These are phyloP conservation scores for Tauraco hartlaubi DNA, from an alignment of 2,797 vertebrate species.

Conservation along the genomic window DNA sequence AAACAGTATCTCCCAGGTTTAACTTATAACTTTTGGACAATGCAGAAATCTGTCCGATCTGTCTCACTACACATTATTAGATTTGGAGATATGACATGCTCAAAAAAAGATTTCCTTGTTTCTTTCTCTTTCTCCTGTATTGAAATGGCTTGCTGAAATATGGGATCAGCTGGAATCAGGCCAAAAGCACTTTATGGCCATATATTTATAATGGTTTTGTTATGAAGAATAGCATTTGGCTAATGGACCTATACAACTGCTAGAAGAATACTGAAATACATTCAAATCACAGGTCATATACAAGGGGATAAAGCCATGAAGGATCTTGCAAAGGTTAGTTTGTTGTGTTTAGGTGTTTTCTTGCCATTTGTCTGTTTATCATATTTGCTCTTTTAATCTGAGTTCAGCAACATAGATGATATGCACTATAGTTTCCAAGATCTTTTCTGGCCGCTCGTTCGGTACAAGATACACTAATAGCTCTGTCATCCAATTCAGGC, in stretches of 20 bases:
- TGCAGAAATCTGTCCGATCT: neutral
- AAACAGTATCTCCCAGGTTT: neutral
- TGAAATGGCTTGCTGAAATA: conserved; percentile 46
- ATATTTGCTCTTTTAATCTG: neutral
- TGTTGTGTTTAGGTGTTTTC: conserved; percentile 19
- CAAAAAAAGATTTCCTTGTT: neutral
- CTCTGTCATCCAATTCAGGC: conserved; percentile 21
- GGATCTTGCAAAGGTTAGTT: conserved; percentile 10
- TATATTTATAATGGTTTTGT: conserved; percentile 62
- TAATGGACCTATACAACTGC: conserved; percentile 61
- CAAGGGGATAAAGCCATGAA: neutral
- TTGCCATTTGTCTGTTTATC: conserved; percentile 36
- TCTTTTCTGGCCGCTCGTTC: conserved; percentile 19
- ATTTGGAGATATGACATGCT: neutral
- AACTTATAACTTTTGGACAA: neutral
- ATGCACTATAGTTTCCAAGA: neutral
- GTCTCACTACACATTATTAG: neutral
- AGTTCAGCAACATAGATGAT: neutral
- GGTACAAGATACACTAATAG: conserved; percentile 5
- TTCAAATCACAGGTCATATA: conserved; percentile 7
- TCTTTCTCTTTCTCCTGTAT: neutral
- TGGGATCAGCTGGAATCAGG: neutral
- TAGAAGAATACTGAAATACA: conserved; percentile 54
- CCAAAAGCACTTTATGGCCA: conserved; percentile 63
- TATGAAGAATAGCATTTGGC: conserved; percentile 62